Percentiles rank a stretch among this genome's conserved stretches.
These are phyloP conservation scores for Epinotia ramella DNA, from an alignment of 2,888 invertebrate genomes.

Conservation along the genomic window DNA sequence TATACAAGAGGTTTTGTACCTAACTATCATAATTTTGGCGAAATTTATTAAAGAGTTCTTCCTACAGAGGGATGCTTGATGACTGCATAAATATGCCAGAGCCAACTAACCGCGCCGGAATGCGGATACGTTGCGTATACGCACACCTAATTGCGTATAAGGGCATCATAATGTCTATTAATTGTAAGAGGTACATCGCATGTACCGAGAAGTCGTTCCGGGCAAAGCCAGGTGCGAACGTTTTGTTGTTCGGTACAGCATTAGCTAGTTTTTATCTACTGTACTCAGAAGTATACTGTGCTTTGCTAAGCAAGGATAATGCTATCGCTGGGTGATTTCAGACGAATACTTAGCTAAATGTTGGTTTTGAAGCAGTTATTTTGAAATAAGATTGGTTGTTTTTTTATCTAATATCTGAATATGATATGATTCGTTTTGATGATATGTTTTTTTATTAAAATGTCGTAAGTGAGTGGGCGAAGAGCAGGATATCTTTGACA, in stretches of 20 bases:
- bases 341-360: no score
- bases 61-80: neutral
- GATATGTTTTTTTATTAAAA: no score
- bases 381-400: no score
- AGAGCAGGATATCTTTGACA: no score
- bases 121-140: slow-evolving; percentile 19
- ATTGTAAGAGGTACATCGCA: slow-evolving; percentile 18
- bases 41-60: neutral
- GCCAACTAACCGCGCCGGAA: slow-evolving; percentile 11
- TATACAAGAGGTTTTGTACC: no score
- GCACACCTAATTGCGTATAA: slow-evolving; percentile 34
- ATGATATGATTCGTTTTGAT: no score
- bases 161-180: slow-evolving; percentile 23
- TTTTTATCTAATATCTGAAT: no score
- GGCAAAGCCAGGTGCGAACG: slow-evolving; percentile 6
- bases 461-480: no score
- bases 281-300: neutral
- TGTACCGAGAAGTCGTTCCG: slow-evolving; percentile 28
- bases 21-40: no score
- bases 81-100: slow-evolving; percentile 17
- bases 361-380: no score
- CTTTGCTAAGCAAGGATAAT: no score
- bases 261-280: neutral
- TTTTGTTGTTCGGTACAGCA: neutral
- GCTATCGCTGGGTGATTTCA: no score